phyloP scores from a whole-genome alignment of 2,888 invertebrate species.

The Melinaea menophilus region DNA sequence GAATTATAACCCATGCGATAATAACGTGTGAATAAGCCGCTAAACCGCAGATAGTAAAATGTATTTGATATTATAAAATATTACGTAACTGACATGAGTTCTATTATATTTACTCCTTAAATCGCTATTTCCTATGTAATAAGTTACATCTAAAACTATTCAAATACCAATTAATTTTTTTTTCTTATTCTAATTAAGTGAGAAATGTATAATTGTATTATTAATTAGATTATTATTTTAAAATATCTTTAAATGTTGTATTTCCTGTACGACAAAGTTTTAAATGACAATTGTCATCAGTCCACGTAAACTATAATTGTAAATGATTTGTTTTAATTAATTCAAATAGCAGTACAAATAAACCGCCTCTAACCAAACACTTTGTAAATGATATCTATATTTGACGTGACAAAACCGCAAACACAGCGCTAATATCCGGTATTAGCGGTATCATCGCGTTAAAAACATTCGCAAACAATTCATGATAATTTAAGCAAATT shows the following conservation, averaged over 20 bases:
- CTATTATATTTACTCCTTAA: not conserved
- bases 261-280: no score
- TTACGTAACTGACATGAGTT: not conserved
- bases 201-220: no score
- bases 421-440: constrained; percentile 27
- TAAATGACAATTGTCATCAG: not conserved
- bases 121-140: no score
- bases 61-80: not conserved
- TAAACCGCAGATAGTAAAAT: constrained; percentile 14
- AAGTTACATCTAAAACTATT: no score
- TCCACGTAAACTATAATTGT: not conserved
- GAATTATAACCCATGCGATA: constrained; percentile 26
- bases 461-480: constrained; percentile 19
- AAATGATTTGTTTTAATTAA: not conserved
- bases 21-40: constrained; percentile 22
- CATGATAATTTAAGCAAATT: constrained; percentile 13
- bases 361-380: no score
- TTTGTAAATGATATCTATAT: not conserved
- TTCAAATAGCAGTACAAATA: no score
- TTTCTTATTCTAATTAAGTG: no score
- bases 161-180: no score
- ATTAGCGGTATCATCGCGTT: constrained; percentile 27
- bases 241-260: no score
- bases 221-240: no score
- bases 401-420: constrained; percentile 13